A percentile compares a stretch with the other conserved stretches of the same genome.
phyloP scores from a whole-genome alignment of 2,113 vertebrate genomes.

The Copsychus sechellarum region DNA sequence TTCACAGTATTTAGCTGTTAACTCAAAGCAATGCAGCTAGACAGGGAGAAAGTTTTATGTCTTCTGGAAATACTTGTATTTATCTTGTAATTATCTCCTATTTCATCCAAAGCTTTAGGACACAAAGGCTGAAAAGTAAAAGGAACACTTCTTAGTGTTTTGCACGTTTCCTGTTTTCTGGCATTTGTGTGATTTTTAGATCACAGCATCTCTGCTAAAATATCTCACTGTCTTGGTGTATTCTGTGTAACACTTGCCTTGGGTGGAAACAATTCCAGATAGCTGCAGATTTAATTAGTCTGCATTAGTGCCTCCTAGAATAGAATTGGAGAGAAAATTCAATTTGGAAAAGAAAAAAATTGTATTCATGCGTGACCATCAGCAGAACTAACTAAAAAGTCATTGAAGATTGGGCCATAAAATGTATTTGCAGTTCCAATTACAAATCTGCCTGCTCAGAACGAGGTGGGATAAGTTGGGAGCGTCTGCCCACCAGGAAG shows the following conservation, averaged over 20 bases:
- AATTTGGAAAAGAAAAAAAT: neutral
- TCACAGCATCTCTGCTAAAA: neutral
- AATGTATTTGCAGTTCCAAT: neutral
- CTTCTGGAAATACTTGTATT: neutral
- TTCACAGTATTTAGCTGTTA: neutral
- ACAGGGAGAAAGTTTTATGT: neutral
- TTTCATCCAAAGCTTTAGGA: neutral
- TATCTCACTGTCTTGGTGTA: neutral
- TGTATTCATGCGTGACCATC: neutral
- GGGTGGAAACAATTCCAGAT: neutral
- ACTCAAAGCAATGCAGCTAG: neutral
- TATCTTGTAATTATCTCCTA: neutral
- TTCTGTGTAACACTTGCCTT: neutral
- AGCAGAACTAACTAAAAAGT: neutral
- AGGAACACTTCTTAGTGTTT: neutral
- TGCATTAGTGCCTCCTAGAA: neutral
- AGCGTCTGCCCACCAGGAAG: neutral
- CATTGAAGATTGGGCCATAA: neutral
- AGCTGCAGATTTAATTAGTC: neutral
- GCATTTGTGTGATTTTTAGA: neutral
- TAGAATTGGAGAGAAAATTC: neutral
- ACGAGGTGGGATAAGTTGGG: neutral
- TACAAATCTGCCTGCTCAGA: neutral
- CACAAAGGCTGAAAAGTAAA: neutral
- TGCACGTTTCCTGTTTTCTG: neutral